Evolutionary conservation across 2,888 invertebrate genomes (phyloP), one percentile per base, ranked within the genome.

Genomic region (Dione vanillae): DNA sequence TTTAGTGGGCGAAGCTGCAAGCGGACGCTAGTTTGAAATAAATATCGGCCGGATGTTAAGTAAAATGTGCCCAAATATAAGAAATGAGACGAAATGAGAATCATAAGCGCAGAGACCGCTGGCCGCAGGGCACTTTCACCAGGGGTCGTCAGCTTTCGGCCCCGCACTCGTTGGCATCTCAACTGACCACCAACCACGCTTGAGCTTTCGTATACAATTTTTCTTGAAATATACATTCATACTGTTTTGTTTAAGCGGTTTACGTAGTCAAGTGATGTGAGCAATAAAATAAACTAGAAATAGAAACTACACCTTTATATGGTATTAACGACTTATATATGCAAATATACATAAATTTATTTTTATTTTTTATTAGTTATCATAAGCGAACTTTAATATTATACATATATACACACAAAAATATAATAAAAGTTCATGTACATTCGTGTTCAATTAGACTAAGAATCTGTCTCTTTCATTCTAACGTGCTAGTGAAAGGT

Each of bases 41-140:
- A 47, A 47, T 47, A 1, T 9, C 8, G 16, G 40, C 61, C 43
- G 61, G 45, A 61, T 61, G 45, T 45, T 45, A 64, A 64, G 49
- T 37, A 40, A 47, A 35, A 67, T 45, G 35, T 62, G 58, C 68
- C 58, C 35, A 61, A 54, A 47, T 73, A 59, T 69, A 76, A 68
- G 27, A 76, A 79, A 76, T 70, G 77, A 79, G 78, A 75, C 77
- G 74, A 73, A 78, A 80, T 79, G 78, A 81, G 79, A 80, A 78
- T 76, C 74, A 71, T 73, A 71, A 66, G 49, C 61, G 65, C 52
- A n/a, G 65, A 72, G 69, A 69, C 68, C 85, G 84, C 81, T n/a
- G 56, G 74, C 72, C 86, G 83, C 82, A 78, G 81, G 85, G 84
- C 88, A 91, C 92, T 92, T 92, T 92, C 92, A 89, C 92, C 90